Evolutionary conservation across 2,797 vertebrate species (phyloP), one percentile per base, ranked within the genome.

Genomic region (Sebastes melanostomus): DNA sequence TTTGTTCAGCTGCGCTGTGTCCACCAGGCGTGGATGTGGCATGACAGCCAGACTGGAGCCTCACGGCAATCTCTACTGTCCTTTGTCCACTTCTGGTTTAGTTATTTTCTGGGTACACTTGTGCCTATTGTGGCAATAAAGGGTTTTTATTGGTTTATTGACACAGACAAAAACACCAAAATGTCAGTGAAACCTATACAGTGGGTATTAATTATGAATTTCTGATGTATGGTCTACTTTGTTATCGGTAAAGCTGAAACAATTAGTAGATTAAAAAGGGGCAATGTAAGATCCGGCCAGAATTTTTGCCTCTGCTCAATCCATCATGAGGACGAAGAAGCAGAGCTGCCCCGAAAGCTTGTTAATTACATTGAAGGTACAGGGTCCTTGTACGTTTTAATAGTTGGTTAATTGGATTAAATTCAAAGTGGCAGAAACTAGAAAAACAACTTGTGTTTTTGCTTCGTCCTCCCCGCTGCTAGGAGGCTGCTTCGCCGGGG

Each of bases 21-120:
- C 78, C 77, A 82, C 54, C 75, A 87, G 71, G 75, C 71, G 34
- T 81, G 80, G 72, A 85, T 86, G 29, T 77, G 84, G 61, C 67
- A 63, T 86, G 87, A 88, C 86, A 92, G 88, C 67, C 85, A 87
- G 83, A 83, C 83, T 66, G 70, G 50, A 86, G 89, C 89, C 91
- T 91, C 20, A 29, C 16, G 54, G 90, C 83, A 63, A 27, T 79
- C 65, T 78, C 61, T 79, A 56, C 24, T 58, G 24, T 76, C 52
- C 66, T 86, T 77, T 68, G 68, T 81, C 65, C 61, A 68, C 36
- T 74, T 86, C 82, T 66, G 58, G 4, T 81, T 74, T 55, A n/a
- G 68, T 75, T 82, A 20, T 82, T 70, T 65, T 65, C 56, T 77
- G n/a, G 1, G 9, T 77, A 34, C 6, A 20, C 24, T 29, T 59